Evolutionary conservation across 2,113 vertebrate species (phyloP), one percentile per base, ranked within the genome.

Genomic region (Strix uralensis): DNA sequence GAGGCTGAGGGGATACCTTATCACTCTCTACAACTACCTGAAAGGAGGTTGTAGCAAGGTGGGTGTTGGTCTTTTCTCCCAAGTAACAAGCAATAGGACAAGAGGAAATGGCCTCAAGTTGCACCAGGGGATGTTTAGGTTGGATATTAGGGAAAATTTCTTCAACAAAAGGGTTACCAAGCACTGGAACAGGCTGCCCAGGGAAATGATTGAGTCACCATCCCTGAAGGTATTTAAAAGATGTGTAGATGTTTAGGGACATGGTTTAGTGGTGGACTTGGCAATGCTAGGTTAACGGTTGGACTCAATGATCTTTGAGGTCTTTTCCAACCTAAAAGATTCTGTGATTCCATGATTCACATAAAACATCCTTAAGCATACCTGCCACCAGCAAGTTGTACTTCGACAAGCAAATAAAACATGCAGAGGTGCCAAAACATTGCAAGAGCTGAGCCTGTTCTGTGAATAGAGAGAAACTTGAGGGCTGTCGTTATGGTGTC

Each of bases 231-330:
- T 32, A 30, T 73, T 63, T 46, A 63, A 38, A 58, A 75, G 5
- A n/a, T 0, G 0, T 21, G 18, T 30, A n/a, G 10, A 49, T 20
- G 5, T n/a, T 57, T 23, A 30, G 49, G 20, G 9, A 34, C 22
- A 27, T 22, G 8, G 15, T 38, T 54, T 46, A 73, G 47, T 15
- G 25, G 57, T 55, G 20, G 34, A 34, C n/a, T 57, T 66, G 40
- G 40, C 11, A 75, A 29, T 66, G 42, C 6, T 49, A 34, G 23
- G 22, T 57, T 47, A 15, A 10, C 0, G 2, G 22, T 42, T 66
- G 29, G 40, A 47, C 12, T 22, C 2, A 0, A 66, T 55, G 17
- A 55, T 22, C n/a, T 66, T 34, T 34, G 49, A 9, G 23, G 51
- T 44, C n/a, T 77, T 69, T 80, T 80, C 49, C 47, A 47, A 38